A percentile compares a stretch with the other conserved stretches of the same genome.
Evolutionary conservation across 2,888 invertebrate species (phyloP).

Genomic region (Erynnis tages): DNA sequence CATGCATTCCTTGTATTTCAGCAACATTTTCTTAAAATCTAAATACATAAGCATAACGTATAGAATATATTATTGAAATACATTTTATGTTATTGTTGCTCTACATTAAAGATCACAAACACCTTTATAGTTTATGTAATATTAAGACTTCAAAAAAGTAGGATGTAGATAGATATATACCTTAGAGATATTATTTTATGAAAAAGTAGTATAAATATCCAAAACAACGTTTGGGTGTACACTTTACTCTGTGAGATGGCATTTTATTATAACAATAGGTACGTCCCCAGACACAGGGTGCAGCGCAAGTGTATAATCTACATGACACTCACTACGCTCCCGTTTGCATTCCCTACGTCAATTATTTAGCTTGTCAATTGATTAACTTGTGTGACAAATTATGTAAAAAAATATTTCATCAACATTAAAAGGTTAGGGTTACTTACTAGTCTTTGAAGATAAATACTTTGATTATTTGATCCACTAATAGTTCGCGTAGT

Average conservation of each 20-base stretch:
- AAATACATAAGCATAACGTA: too few species aligned
- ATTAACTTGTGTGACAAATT: constrained; percentile 28
- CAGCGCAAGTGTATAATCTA: constrained; percentile 66
- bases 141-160: too few species aligned
- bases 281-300: constrained; percentile 44
- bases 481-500: too few species aligned
- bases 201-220: too few species aligned
- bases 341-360: constrained; percentile 49
- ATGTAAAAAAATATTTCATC: background rate
- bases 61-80: too few species aligned
- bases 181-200: too few species aligned
- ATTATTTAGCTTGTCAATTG: constrained; percentile 42
- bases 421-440: background rate
- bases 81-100: too few species aligned
- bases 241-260: constrained; percentile 58
- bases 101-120: too few species aligned
- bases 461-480: background rate
- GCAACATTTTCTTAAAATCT: too few species aligned
- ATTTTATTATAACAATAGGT: constrained; percentile 78
- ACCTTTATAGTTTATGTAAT: too few species aligned
- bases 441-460: background rate
- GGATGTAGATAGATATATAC: too few species aligned
- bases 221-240: constrained; percentile 41
- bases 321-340: constrained; percentile 65
- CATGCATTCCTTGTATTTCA: too few species aligned